Evolutionary conservation across 2,888 invertebrate species (phyloP).

Genomic region (Sceliomorpha sp.): DNA sequence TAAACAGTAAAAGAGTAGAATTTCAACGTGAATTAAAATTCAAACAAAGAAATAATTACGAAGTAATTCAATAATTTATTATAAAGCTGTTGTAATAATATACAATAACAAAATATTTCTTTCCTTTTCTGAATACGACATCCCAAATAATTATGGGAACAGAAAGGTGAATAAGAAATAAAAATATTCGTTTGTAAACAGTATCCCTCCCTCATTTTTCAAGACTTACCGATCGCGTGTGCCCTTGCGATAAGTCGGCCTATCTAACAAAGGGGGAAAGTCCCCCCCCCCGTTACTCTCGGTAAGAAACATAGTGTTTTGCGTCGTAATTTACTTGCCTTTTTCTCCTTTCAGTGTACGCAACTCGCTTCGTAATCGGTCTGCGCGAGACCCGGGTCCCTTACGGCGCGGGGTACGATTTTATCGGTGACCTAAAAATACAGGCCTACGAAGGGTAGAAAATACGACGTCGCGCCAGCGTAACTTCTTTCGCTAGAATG

Average conservation of each 20-base stretch:
- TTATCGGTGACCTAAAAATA: conserved; percentile 48
- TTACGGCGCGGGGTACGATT: conserved; percentile 30
- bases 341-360: conserved; percentile 32
- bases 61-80: too few relatives aligned
- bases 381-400: conserved; percentile 17
- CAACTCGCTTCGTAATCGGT: conserved; percentile 35
- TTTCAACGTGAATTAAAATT: too few relatives aligned
- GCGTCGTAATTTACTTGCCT: conserved; percentile 38
- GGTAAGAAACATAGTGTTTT: conserved; percentile 63
- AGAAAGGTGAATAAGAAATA: too few relatives aligned
- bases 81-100: too few relatives aligned
- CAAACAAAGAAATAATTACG: too few relatives aligned
- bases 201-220: too few relatives aligned
- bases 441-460: conserved; percentile 50
- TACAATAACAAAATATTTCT: too few relatives aligned
- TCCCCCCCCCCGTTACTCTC: conserved; percentile 53
- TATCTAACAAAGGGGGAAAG: conserved; percentile 23
- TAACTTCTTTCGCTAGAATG: conserved; percentile 62
- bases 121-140: too few relatives aligned
- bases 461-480: conserved; percentile 61
- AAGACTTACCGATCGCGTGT: conserved; percentile 24
- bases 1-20: conserved; percentile 11
- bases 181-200: too few relatives aligned
- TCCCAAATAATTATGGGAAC: too few relatives aligned
- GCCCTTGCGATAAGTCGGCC: conserved; percentile 34